Evolutionary conservation across 2,888 invertebrate genomes (phyloP), one percentile per base, ranked within the genome.

Genomic region (Acanthosepion esculentum): DNA sequence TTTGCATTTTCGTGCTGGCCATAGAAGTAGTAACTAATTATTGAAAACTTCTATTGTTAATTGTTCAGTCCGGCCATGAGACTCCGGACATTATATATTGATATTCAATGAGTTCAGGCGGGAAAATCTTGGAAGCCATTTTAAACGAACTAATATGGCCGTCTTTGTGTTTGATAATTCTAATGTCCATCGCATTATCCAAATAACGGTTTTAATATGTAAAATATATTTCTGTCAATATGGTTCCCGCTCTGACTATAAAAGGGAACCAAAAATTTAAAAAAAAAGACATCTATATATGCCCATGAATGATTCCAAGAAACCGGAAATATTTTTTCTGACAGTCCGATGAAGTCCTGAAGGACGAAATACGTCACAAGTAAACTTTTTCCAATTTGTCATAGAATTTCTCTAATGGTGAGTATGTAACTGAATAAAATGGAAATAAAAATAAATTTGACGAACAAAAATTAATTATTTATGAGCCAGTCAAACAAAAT

Each of bases 151-250:
- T 18, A 78, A 78, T 78, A 78, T 78, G 78, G 78, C n/a, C n/a
- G 78, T 15, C 78, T n/a, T 15, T 29, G 7, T 18, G 78, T 59
- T 15, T 59, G 20, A 15, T n/a, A n/a, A 78, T 29, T 78, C n/a
- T 29, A 78, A n/a, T n/a, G 12, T 78, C 78, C n/a, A 29, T 78
- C 15, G n/a, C n/a, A 78, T 78, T n/a, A 29, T 78, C 29, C n/a
- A 78, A 78, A 29, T 78, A 78, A 78, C 78, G 78, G n/a, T n/a
- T 78, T 78, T n/a, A 78, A 78, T n/a, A 78, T n/a, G n/a, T n/a
- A n/a, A n/a, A 78, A 78, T 8, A 78, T 78, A 78, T n/a, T n/a
- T 15, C 3, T 78, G 1, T 12, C 12, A 0, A 10, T n/a, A 78
- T 78, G 23, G 6, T 20, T 55, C 5, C 5, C 18, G 15, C 23